A percentile compares a stretch with the other conserved stretches of the same genome.
Conservation (phyloP, 53 echinoderm and acorn worm species). For the Luidia sarsii region DNA sequence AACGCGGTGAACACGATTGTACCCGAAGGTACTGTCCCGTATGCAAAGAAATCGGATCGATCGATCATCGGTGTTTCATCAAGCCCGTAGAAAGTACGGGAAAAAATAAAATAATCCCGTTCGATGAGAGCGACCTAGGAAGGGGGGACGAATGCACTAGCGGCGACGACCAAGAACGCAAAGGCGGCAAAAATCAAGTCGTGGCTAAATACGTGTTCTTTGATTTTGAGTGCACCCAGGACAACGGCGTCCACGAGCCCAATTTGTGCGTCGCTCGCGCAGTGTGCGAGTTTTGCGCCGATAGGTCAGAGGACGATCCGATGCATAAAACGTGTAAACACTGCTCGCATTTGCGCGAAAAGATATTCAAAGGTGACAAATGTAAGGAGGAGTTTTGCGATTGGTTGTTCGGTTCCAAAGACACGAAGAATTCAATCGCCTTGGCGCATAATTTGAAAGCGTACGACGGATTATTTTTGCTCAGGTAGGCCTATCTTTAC, state of each 20-base stretch:
- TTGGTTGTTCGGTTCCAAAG: constrained; percentile 8
- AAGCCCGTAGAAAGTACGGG: neutral
- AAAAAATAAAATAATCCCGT: neutral
- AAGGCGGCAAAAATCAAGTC: neutral
- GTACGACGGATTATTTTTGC: constrained; percentile 20
- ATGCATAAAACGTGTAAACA: neutral
- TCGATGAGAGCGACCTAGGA: neutral
- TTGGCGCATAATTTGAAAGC: constrained; percentile 26
- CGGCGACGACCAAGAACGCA: neutral
- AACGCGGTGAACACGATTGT: neutral
- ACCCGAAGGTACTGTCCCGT: neutral
- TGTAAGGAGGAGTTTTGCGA: constrained; percentile 22
- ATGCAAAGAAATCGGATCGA: neutral
- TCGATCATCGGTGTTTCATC: constrained; percentile 3
- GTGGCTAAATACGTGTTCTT: constrained; percentile 16
- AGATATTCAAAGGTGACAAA: constrained; percentile 16
- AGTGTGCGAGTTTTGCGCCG: constrained; percentile 10
- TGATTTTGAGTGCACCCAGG: constrained; percentile 37
- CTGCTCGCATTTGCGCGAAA: neutral
- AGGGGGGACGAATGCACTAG: neutral
- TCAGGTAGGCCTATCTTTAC: constrained; percentile 11
- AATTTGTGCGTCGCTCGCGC: constrained; percentile 7
- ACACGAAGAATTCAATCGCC: neutral
- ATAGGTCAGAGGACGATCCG: neutral
- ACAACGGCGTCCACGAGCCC: constrained; percentile 1